These are phyloP conservation scores for Tapirus terrestris DNA, from an alignment of 2,113 vertebrate genomes.

Conservation along the genomic window DNA sequence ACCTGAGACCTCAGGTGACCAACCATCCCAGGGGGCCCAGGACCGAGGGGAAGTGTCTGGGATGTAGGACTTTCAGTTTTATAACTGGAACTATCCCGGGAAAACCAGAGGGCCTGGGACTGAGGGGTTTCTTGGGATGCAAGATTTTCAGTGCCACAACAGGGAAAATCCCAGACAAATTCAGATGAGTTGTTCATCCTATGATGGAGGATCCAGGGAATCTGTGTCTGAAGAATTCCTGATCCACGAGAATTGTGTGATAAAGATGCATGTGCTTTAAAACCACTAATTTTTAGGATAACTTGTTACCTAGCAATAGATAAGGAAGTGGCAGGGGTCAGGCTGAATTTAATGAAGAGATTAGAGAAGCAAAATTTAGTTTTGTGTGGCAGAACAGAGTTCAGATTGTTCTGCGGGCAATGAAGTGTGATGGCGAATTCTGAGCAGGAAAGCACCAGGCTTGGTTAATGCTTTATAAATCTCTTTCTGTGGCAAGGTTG, in stretches of 20 bases:
- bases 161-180: not conserved
- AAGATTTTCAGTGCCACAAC: not conserved
- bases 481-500: not conserved
- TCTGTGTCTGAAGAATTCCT: not conserved
- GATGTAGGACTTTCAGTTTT: not conserved
- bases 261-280: not conserved
- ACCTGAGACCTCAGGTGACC: not conserved
- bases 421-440: not conserved
- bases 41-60: fast-evolving
- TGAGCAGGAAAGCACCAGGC: not conserved
- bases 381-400: not conserved
- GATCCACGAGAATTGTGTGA: fast-evolving
- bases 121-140: not conserved
- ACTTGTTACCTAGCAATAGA: not conserved
- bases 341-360: not conserved
- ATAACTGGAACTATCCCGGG: not conserved
- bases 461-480: not conserved
- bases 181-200: not conserved
- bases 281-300: not conserved
- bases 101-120: not conserved
- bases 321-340: not conserved
- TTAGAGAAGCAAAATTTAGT: not conserved
- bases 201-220: not conserved
- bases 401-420: not conserved
- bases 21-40: not conserved